Evolutionary conservation across 2,113 vertebrate species (phyloP), one percentile per base, ranked within the genome.

Genomic region (Laticauda laticaudata): DNA sequence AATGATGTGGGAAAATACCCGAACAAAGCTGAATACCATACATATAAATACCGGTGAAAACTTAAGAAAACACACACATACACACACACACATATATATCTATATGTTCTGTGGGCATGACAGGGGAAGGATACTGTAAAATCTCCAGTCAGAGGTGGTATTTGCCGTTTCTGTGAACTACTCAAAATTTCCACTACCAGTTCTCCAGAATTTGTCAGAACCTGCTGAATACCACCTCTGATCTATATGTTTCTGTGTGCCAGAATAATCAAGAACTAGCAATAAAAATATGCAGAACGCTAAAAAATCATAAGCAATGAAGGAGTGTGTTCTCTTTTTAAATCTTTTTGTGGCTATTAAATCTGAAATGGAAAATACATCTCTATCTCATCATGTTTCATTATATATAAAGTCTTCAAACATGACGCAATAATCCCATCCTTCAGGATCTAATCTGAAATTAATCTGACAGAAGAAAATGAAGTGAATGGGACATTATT

Each of bases 361-460:
- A 96, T 94, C 89, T 95, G 95, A 90, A 96, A 94, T 95, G 94
- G 93, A 96, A 94, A 95, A 92, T 96, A 94, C 93, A 88, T 81
- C 94, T 95, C 91, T 92, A 94, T 96, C 95, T 95, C 91, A 93
- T 94, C 92, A 90, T 93, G 93, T 96, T 97, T 93, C 93, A 96
- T 97, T 97, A 97, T 96, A 97, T 97, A 97, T 95, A 93, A 97
- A 97, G 96, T 96, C 94, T 96, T 94, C 93, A 96, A 92, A 94
- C 92, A 95, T 96, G 96, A 96, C 94, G 96, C 96, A 97, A 96
- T 94, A 92, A 95, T 96, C 93, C 93, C 93, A 96, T 96, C 95
- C 95, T 96, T 98, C 97, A 97, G 96, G 87, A 96, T 96, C 94
- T 96, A 97, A 97, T 96, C 95, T 97, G 95, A 96, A 94, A 81